Evolutionary conservation across 2,888 invertebrate species (phyloP).

Genomic region (Eudemis profundana): DNA sequence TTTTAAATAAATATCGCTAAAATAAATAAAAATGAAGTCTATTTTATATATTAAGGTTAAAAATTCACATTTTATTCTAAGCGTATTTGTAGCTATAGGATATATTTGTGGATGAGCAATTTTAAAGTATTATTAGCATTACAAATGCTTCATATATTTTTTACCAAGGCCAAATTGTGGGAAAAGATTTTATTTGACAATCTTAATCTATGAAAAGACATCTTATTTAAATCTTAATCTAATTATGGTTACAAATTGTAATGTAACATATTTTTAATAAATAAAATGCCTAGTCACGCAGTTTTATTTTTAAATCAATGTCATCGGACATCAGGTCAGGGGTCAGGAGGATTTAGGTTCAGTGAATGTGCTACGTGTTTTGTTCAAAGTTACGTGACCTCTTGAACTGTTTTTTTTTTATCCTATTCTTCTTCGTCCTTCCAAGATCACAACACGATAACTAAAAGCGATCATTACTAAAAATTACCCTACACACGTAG

Average conservation of each 20-base stretch:
- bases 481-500: too few relatives aligned
- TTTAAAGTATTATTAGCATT: conserved; percentile 9
- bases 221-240: conserved; percentile 12
- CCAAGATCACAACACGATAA: too few relatives aligned
- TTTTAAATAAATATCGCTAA: conserved; percentile 40
- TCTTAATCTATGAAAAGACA: conserved; percentile 22
- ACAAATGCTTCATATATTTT: conserved; percentile 20
- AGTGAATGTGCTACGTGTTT: background rate
- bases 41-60: conserved; percentile 24
- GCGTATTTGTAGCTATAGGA: conserved; percentile 25
- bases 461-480: too few relatives aligned
- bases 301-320: conserved; percentile 36
- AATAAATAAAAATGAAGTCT: conserved; percentile 29
- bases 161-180: conserved; percentile 39
- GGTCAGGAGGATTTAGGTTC: too few relatives aligned
- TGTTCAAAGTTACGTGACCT: background rate
- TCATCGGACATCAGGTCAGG: too few relatives aligned
- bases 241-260: conserved; percentile 35
- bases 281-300: conserved; percentile 40
- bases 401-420: too few relatives aligned
- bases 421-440: too few relatives aligned
- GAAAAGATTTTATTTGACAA: conserved; percentile 11
- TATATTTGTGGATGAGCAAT: conserved; percentile 31
- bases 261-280: conserved; percentile 43
- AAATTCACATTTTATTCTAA: conserved; percentile 41